Percentiles rank a stretch among this genome's conserved stretches.
Conservation (phyloP, 2,888 invertebrate genomes). For the Stictocephala bisonia region DNA sequence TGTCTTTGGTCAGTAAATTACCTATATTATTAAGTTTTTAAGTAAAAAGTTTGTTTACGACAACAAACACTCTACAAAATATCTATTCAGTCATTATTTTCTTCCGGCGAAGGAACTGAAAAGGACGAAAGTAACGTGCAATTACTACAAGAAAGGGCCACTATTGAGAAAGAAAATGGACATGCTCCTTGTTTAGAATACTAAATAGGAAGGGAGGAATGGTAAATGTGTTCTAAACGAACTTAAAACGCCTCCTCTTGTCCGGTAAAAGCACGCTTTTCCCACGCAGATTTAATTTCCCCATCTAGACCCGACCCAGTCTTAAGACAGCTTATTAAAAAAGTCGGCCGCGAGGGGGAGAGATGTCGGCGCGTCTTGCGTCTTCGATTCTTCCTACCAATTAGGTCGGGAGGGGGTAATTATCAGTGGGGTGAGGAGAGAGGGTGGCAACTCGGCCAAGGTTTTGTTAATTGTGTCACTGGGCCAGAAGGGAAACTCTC, state of each 20-base stretch:
- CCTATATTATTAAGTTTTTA: too few species aligned
- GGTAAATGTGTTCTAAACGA: constrained; percentile 2
- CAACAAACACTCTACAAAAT: too few species aligned
- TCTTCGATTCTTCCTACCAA: constrained; percentile 46
- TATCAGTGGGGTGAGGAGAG: constrained; percentile 8
- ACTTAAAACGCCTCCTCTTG: neutral
- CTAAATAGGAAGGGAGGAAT: neutral
- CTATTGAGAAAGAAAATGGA: too few species aligned
- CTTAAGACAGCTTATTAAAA: constrained; percentile 39
- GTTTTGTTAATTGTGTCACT: constrained; percentile 45
- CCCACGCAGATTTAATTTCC: constrained; percentile 32
- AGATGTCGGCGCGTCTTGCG: constrained; percentile 17
- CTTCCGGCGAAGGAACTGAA: too few species aligned
- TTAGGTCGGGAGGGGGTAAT: constrained; percentile 29
- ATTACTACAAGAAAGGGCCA: too few species aligned
- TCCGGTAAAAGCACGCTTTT: neutral
- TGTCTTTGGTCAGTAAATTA: too few species aligned
- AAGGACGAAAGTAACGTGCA: too few species aligned
- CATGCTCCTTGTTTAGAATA: too few species aligned
- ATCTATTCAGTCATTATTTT: constrained; percentile 23
- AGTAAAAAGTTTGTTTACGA: too few species aligned
- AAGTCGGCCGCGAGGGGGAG: neutral
- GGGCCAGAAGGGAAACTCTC: constrained; percentile 28
- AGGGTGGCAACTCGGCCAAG: constrained; percentile 20
- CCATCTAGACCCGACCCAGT: constrained; percentile 22